Evolutionary conservation across 2,113 vertebrate species (phyloP), one percentile per base, ranked within the genome.

Genomic region (Verasper variegatus): DNA sequence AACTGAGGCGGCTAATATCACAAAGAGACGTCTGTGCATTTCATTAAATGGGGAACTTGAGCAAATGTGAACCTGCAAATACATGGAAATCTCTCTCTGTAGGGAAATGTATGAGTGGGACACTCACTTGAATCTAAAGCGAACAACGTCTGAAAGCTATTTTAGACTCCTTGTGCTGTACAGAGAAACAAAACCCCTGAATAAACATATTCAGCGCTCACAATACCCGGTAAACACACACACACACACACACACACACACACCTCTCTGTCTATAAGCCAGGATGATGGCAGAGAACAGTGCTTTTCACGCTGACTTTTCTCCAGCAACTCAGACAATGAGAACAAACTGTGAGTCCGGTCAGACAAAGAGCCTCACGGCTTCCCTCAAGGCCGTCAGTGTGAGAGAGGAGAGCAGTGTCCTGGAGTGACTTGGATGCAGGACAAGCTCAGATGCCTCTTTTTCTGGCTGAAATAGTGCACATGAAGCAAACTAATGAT

Each of bases 301-400:
- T 8, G 49, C 54, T 79, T 78, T 83, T 85, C 76, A 71, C 59
- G 27, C 61, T 62, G 81, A 78, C 65, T 71, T 73, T 78, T 35
- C 57, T 71, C n/a, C 52, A 61, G 68, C 63, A 61, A 63, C 65
- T 71, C 66, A 40, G 17, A 72, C 79, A 65, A 18, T 54, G 69
- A 72, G 85, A 85, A 88, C 59, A 68, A 56, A 51, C 71, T 60
- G 68, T 82, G 81, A 86, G 67, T 83, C 72, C 52, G 27, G 61
- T 52, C 67, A 84, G 76, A 86, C 68, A 76, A 72, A 80, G 70
- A 80, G 68, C 45, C 9, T 7, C 17, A 20, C 68, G 73, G 69
- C 26, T 54, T 78, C 21, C 45, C 68, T 63, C 7, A n/a, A 62
- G 55, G 66, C 60, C 45, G 45, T 27, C 42, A 82, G 84, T 66